These are phyloP conservation scores for Crenuchus spilurus DNA, from an alignment of 2,797 vertebrate genomes.

Conservation along the genomic window DNA sequence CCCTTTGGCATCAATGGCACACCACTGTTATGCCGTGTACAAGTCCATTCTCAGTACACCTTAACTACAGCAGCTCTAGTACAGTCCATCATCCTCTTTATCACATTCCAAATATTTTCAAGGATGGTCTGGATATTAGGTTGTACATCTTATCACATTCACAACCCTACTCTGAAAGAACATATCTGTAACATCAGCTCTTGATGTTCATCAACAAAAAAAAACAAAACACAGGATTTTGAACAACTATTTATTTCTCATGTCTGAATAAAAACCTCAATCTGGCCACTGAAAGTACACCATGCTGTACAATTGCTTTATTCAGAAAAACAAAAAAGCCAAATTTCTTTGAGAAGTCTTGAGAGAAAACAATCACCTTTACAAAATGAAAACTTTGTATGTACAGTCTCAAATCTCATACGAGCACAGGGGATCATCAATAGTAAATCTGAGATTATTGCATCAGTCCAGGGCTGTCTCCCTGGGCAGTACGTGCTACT, in stretches of 20 bases:
- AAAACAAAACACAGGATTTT: slow-evolving; percentile 57
- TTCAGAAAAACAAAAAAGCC: slow-evolving; percentile 70
- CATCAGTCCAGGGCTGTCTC: slow-evolving; percentile 62
- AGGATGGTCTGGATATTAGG: no score
- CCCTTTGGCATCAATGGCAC: no score
- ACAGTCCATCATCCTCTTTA: no score
- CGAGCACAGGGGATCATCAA: slow-evolving; percentile 57
- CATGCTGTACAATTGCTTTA: slow-evolving; percentile 68
- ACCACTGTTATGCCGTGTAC: no score
- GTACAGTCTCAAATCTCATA: slow-evolving; percentile 70
- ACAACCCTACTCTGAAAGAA: no score
- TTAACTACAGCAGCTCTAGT: no score
- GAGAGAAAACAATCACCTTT: slow-evolving; percentile 58
- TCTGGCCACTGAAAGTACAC: slow-evolving; percentile 64
- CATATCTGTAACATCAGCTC: no score
- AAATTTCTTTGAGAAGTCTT: slow-evolving; percentile 69
- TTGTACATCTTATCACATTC: no score
- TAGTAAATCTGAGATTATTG: slow-evolving; percentile 68
- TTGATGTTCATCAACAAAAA: slow-evolving; percentile 9
- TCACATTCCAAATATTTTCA: no score
- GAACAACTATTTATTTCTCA: slow-evolving; percentile 78
- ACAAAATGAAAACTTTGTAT: slow-evolving; percentile 66
- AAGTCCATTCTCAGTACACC: no score
- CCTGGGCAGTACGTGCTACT: neutral
- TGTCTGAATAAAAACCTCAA: slow-evolving; percentile 79